Base-by-base conservation (phyloP, 2,888 invertebrate genomes). In the Rapana venosa region DNA sequence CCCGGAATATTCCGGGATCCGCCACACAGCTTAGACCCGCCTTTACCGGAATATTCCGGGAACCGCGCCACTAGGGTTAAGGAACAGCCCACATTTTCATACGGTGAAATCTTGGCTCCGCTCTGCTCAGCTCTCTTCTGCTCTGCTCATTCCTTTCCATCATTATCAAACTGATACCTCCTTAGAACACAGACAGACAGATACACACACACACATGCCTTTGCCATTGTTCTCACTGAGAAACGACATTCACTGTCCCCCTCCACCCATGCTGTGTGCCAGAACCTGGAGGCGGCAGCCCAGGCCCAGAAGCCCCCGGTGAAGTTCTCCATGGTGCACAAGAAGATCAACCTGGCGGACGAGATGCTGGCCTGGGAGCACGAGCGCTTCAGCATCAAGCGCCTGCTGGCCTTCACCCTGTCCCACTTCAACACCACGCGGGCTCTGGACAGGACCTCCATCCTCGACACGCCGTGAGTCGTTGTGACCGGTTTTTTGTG, bases 291-390 rank as follows among this genome's bases (percentile, higher is more conserved):
- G 94, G 96, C 97, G 13, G 97, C 97, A 0, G 96, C 97, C 0
- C 96, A 96, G 81, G 95, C 96, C 87, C 93, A 96, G 70, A 94
- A 94, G 91, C 93, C 94, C 15, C 93, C 94, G 13, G 94, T 93
- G 0, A 90, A 93, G 84, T 94, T 96, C 87, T 93, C 93, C 36
- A 94, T 96, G 95, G 94, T 95, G 15, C 99, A 99, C 95, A 99
- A 99, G 96, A 99, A 99, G 97, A 99, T 99, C 93, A 99, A 99
- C 97, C 96, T 99, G 89, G 98, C 98, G 0, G 98, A 99, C 88
- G 98, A 98, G 93, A 97, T 97, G 90, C 96, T 99, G 58, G 98
- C 98, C 0, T 99, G 99, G 99, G 99, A 99, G 95, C 99, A 99
- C 95, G 99, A 99, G 96, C 97, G 98, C 92, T 99, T 98, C 96